Conservation (phyloP, 2,797 vertebrate species). For the Serranus cabrilla region DNA sequence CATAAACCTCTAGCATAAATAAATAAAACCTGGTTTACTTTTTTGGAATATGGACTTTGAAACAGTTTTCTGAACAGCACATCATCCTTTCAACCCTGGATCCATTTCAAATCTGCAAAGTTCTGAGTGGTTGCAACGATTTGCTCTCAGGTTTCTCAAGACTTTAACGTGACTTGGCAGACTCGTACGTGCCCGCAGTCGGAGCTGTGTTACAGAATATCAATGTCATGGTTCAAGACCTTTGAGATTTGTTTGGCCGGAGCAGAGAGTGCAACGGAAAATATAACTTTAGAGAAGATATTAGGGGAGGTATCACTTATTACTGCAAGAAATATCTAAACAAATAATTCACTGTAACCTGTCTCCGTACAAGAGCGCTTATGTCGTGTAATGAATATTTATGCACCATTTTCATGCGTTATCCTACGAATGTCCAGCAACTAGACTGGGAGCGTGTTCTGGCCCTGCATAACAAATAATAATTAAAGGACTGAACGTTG, state of each 20-base stretch:
- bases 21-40: neutral
- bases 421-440: no score
- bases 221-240: slow-evolving; percentile 27
- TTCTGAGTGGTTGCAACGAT: slow-evolving; percentile 15
- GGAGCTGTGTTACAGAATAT: slow-evolving; percentile 42
- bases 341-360: neutral
- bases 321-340: neutral
- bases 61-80: neutral
- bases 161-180: slow-evolving; percentile 24
- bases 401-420: no score
- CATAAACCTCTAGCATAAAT: neutral
- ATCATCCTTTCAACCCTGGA: slow-evolving; percentile 8
- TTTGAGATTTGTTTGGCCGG: slow-evolving; percentile 9
- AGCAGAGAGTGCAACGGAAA: neutral
- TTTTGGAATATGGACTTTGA: slow-evolving; percentile 26
- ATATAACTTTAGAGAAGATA: neutral
- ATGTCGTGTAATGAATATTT: no score
- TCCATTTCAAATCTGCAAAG: slow-evolving; percentile 24
- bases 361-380: no score
- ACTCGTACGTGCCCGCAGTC: neutral
- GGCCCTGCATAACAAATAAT: no score
- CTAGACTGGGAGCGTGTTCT: no score
- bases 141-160: slow-evolving; percentile 63
- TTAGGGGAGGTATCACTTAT: neutral
- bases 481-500: no score